Evolutionary conservation across 2,888 invertebrate species (phyloP).

Genomic region (Prostheceraeus crozeri): DNA sequence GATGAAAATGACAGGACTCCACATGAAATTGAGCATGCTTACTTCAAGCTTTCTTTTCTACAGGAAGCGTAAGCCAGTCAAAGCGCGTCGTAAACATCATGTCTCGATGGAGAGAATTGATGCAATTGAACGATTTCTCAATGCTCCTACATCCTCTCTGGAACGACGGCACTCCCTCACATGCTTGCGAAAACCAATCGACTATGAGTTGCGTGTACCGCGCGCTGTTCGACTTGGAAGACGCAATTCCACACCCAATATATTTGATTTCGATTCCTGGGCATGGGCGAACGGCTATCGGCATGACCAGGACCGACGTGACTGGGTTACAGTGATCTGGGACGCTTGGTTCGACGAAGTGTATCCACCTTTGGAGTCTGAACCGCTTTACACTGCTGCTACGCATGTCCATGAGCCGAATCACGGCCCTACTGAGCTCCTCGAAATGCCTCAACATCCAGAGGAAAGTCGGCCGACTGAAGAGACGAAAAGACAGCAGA

Average conservation of each 20-base stretch:
- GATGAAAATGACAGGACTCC: no score
- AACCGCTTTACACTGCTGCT: neutral
- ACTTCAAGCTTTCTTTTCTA: no score
- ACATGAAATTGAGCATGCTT: no score
- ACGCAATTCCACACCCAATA: slow-evolving; percentile 47
- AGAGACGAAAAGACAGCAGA: neutral
- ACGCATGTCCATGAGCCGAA: neutral
- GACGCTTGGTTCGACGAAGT: slow-evolving; percentile 56
- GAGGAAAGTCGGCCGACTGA: no score
- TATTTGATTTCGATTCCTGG: slow-evolving; percentile 48
- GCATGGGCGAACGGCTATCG: slow-evolving; percentile 44
- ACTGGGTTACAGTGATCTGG: slow-evolving; percentile 55
- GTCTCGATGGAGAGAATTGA: slow-evolving; percentile 48
- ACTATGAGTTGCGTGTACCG: slow-evolving; percentile 49
- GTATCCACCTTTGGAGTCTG: slow-evolving; percentile 47
- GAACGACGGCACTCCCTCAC: slow-evolving; percentile 45
- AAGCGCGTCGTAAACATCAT: no score
- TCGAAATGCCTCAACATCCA: no score
- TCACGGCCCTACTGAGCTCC: no score
- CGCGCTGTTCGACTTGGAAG: slow-evolving; percentile 42
- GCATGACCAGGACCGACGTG: slow-evolving; percentile 45
- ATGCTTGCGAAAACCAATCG: slow-evolving; percentile 44
- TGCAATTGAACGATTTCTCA: slow-evolving; percentile 48
- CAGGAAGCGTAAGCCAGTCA: no score
- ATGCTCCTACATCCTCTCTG: slow-evolving; percentile 43